phyloP scores from a whole-genome alignment of 2,113 vertebrate genomes.

The Heloderma charlesbogerti region DNA sequence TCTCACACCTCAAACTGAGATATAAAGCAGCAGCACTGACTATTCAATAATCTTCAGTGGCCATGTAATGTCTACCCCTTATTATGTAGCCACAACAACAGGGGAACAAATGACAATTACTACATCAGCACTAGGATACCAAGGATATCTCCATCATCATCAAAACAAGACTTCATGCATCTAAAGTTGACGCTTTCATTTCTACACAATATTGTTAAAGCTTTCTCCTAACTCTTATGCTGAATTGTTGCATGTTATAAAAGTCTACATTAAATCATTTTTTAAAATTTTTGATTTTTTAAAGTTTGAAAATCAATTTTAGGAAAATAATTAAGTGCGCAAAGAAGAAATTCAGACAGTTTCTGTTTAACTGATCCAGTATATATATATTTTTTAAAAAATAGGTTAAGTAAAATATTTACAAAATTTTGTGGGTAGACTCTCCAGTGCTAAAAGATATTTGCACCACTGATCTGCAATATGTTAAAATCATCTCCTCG shows the following conservation, averaged over 20 bases:
- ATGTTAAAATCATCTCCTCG: not conserved
- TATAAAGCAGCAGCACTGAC: not conserved
- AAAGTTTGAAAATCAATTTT: not conserved
- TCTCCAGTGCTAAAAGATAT: not conserved
- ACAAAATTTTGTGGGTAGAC: not conserved
- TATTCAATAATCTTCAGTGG: not conserved
- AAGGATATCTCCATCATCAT: not conserved
- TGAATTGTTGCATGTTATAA: not conserved
- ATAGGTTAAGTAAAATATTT: not conserved
- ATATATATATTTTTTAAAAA: not conserved
- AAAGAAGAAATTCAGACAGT: not conserved
- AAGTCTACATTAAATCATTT: not conserved
- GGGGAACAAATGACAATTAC: not conserved
- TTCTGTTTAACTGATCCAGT: no score
- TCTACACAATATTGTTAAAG: not conserved
- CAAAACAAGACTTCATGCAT: not conserved
- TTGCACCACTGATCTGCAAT: not conserved
- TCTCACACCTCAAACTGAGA: not conserved
- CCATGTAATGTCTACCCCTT: not conserved
- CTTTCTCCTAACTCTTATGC: not conserved
- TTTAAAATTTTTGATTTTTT: not conserved
- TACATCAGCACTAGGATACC: not conserved
- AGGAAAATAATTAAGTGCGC: not conserved
- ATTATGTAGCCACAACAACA: not conserved
- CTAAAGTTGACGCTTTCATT: not conserved